A percentile compares a stretch with the other conserved stretches of the same genome.
These are phyloP conservation scores for Neopelma chrysocephalum DNA, from an alignment of 2,797 vertebrate genomes.

Conservation along the genomic window DNA sequence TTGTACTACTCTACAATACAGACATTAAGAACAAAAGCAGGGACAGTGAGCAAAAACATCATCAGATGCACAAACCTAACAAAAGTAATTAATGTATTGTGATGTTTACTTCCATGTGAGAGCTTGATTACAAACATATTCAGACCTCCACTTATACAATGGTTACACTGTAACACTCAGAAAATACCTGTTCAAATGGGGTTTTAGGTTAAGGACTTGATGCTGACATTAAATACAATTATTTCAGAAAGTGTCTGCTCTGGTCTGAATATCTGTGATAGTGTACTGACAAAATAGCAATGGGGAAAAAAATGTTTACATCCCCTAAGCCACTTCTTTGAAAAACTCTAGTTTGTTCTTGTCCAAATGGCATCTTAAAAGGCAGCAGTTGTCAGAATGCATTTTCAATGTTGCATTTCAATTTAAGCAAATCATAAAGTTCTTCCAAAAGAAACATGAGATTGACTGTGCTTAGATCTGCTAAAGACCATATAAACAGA, in stretches of 20 bases:
- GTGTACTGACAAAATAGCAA: background rate
- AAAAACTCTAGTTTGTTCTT: background rate
- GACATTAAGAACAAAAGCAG: background rate
- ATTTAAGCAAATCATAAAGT: background rate
- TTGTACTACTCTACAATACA: background rate
- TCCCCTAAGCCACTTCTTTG: background rate
- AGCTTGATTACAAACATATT: background rate
- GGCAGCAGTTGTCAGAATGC: background rate
- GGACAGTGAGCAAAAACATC: background rate
- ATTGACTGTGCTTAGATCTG: background rate
- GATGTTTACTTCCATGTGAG: accelerated
- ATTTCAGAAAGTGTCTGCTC: background rate
- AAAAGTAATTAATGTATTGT: background rate
- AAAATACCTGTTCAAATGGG: background rate
- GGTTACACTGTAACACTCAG: background rate
- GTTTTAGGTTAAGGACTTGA: background rate
- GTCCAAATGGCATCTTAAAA: background rate
- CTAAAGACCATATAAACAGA: background rate
- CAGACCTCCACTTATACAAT: background rate
- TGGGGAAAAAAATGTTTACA: background rate
- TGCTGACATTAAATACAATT: background rate
- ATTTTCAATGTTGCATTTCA: background rate
- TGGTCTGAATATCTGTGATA: background rate
- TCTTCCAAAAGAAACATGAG: background rate
- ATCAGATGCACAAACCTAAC: background rate